Conservation (phyloP, 1,140 invertebrate species). For the Scylla paramamosain region DNA sequence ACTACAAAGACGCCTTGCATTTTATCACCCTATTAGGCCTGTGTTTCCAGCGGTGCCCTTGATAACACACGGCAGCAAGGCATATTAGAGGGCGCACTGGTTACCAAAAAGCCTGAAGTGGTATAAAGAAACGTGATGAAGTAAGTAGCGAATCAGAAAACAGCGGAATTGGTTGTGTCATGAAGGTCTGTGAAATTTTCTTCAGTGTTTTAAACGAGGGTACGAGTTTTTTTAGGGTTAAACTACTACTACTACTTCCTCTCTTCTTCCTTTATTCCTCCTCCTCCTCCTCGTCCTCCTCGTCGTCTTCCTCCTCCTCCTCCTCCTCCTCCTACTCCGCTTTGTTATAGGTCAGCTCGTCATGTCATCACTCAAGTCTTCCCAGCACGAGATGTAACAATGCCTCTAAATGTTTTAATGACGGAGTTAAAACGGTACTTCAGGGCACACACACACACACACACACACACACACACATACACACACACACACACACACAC, state of each 20-base stretch:
- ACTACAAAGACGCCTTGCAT: not conserved
- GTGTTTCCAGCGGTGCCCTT: not conserved
- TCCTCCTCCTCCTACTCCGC: not conserved
- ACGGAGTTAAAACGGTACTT: too few species aligned
- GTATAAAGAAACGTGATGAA: not conserved
- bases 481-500: too few species aligned
- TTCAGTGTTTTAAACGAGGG: not conserved
- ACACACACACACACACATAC: too few species aligned
- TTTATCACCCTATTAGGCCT: not conserved
- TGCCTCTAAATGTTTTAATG: too few species aligned
- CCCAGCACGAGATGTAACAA: too few species aligned
- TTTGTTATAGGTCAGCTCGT: too few species aligned
- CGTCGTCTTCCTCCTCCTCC: constrained; percentile 4
- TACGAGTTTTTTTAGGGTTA: too few species aligned
- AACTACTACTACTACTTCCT: not conserved
- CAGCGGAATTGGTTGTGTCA: not conserved
- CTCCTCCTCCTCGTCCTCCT: constrained; percentile 39
- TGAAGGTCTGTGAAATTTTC: not conserved
- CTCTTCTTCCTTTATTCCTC: not conserved
- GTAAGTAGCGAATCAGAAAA: not conserved
- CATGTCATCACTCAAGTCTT: too few species aligned
- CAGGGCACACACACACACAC: too few species aligned
- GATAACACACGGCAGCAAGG: not conserved
- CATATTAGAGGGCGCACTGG: not conserved
- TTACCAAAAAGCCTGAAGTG: not conserved